Evolutionary conservation across 2,888 invertebrate genomes (phyloP).

Genomic region (Syrista parreyssii): DNA sequence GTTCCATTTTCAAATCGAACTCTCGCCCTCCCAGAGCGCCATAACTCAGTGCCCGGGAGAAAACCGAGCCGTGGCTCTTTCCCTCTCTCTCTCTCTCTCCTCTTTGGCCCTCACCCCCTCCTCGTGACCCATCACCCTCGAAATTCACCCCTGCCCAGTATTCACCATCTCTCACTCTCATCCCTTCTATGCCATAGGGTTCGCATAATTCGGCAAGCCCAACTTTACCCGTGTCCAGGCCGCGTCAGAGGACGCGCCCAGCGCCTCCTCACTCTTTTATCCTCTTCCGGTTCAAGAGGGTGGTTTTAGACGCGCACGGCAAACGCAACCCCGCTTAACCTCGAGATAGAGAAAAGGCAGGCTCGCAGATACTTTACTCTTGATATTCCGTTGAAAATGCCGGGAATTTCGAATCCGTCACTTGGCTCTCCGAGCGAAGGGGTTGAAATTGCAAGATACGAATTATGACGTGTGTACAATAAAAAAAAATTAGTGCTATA

Average conservation of each 20-base stretch:
- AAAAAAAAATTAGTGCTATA: no score
- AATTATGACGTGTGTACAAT: not conserved
- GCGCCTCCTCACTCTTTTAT: not conserved
- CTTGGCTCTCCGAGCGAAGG: not conserved
- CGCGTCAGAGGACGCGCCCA: not conserved
- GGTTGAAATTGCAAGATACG: not conserved
- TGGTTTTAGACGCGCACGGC: not conserved
- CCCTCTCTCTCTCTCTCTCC: not conserved
- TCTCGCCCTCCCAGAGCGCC: not conserved
- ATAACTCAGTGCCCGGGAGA: constrained; percentile 3
- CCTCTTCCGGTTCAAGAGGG: not conserved
- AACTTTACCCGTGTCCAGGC: not conserved
- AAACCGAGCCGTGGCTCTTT: constrained; percentile 2
- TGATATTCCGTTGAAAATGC: no score
- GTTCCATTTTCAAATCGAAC: not conserved
- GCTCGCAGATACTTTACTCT: no score
- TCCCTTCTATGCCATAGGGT: not conserved
- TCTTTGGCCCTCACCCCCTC: not conserved
- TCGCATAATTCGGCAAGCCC: not conserved
- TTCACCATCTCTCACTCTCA: not conserved
- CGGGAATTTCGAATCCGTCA: no score
- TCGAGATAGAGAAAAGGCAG: no score
- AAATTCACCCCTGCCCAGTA: not conserved
- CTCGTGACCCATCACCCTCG: not conserved
- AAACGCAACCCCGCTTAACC: not conserved